Base-by-base conservation (phyloP, 1,140 invertebrate genomes). In the Helicoverpa zea region DNA sequence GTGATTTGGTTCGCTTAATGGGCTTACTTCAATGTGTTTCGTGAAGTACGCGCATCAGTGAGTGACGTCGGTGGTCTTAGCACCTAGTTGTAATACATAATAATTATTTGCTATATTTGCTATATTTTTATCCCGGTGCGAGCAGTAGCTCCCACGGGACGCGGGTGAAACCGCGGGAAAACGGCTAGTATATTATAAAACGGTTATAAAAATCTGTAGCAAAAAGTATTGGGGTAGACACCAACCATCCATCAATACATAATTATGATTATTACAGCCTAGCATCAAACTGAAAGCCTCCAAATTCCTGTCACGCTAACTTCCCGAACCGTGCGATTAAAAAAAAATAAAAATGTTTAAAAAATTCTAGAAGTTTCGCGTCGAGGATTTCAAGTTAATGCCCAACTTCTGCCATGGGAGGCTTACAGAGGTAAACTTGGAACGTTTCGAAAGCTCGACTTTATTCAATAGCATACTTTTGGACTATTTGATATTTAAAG, bases 381-480 rank as follows among this genome's bases (percentile, higher is more conserved):
- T 49, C 12, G 86, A 81, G 85, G 88, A 89, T 90, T 87, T 80
- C 68, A 77, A 88, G 84, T 86, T 84, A 84, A 73, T 79, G 81
- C 79, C 87, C 84, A 87, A 90, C 88, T 90, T 87, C 70, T 84
- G 80, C 85, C 59, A 83, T 35, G 82, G 68, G 86, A 86, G 79
- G 89, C 89, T 92, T 92, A 92, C 87, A 83, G 84, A 84, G 47
- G 49, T 49, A 49, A 82, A 88, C 88, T 83, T 89, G 47, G 78
- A 83, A 61, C 83, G 81, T 88, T 89, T 86, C 79, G 29, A 84
- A 84, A 85, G 84, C 85, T 87, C 70, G 84, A 89, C 86, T 91
- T 89, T 90, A 88, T 89, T 90, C 89, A 88, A 90, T 91, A 88
- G 83, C 72, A 84, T 88, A 85, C 78, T 84, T 72, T 82, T 74